phyloP scores from a whole-genome alignment of 2,113 vertebrate genomes.

The Dasypus novemcinctus region DNA sequence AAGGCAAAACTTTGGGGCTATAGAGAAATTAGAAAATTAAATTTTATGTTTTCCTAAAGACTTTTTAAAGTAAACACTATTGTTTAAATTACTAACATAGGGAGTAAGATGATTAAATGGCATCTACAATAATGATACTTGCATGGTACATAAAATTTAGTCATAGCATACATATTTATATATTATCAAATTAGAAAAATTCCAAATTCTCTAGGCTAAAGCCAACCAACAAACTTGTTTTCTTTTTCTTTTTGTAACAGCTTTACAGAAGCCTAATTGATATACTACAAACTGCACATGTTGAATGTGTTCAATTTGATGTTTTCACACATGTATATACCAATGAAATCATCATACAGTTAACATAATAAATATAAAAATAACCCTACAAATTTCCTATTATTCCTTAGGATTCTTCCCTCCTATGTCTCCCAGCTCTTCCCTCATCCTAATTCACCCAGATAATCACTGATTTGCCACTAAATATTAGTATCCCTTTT shows the following conservation, averaged over 20 bases:
- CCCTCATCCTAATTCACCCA: not conserved
- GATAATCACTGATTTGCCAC: not conserved
- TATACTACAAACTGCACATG: not conserved
- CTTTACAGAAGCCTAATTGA: not conserved
- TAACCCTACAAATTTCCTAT: not conserved
- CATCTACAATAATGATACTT: not conserved
- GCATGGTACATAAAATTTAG: not conserved
- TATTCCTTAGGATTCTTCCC: not conserved
- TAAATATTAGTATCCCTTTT: not conserved
- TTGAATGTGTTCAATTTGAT: not conserved
- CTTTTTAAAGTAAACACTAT: not conserved
- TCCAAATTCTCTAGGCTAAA: constrained; percentile 32
- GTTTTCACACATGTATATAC: not conserved
- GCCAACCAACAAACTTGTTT: not conserved
- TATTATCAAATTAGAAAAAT: constrained; percentile 3
- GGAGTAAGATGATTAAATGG: not conserved
- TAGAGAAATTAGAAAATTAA: not conserved
- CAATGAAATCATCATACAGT: not conserved
- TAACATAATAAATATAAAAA: not conserved
- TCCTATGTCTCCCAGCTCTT: not conserved
- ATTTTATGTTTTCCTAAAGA: not conserved
- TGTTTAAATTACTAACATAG: not conserved
- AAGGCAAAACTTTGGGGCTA: not conserved
- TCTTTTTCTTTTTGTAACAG: not conserved
- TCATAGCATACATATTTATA: not conserved